Conservation (phyloP, 1,140 invertebrate genomes). For the Dendrolimus punctatus region DNA sequence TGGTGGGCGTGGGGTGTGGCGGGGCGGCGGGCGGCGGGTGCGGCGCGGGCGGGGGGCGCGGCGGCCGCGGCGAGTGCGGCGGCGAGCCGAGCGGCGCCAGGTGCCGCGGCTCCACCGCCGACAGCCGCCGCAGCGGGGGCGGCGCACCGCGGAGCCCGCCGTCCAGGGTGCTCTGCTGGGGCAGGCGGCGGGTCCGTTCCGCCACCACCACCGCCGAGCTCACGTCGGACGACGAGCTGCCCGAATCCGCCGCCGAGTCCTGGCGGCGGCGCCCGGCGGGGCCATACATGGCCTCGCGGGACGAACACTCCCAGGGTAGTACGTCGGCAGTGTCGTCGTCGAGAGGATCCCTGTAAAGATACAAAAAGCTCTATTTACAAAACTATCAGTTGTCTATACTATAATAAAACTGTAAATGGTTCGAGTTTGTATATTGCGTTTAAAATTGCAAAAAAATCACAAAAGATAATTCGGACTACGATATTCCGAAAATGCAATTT, state of each 20-base stretch:
- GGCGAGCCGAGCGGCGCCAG: conserved; percentile 54
- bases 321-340: conserved; percentile 54
- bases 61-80: conserved; percentile 44
- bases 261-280: conserved; percentile 41
- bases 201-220: conserved; percentile 76
- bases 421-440: too few relatives aligned
- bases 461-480: too few relatives aligned
- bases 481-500: too few relatives aligned
- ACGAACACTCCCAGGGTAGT: conserved; percentile 46
- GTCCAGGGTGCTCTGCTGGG: conserved; percentile 76
- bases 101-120: conserved; percentile 64
- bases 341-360: conserved; percentile 41
- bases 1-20: conserved; percentile 74
- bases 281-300: conserved; percentile 40
- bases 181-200: conserved; percentile 72
- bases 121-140: conserved; percentile 62
- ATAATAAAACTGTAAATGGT: too few relatives aligned
- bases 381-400: background rate
- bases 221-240: conserved; percentile 81
- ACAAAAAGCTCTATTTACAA: background rate
- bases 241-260: conserved; percentile 63
- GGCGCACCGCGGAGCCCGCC: conserved; percentile 64
- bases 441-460: too few relatives aligned
- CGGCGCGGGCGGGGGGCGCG: conserved; percentile 28
- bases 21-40: conserved; percentile 14